Conservation (phyloP, 2,888 invertebrate species). For the Blastobasis lacticolella region DNA sequence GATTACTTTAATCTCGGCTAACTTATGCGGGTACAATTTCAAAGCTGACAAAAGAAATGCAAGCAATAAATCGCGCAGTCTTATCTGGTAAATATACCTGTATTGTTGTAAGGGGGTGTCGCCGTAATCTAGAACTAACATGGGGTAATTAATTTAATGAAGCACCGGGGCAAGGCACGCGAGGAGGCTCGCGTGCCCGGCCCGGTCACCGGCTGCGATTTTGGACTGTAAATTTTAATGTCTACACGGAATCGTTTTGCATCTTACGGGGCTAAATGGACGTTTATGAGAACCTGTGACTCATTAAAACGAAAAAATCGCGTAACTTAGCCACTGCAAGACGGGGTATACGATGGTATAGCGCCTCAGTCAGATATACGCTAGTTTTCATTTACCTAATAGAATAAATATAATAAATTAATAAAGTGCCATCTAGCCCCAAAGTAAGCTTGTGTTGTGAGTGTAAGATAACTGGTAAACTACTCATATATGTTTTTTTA, state of each 20-base stretch:
- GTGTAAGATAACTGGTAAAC: too few species aligned
- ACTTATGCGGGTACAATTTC: constrained; percentile 75
- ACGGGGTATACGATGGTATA: too few species aligned
- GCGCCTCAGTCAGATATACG: too few species aligned
- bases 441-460: too few species aligned
- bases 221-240: constrained; percentile 41
- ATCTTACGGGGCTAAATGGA: background rate
- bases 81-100: constrained; percentile 67
- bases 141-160: constrained; percentile 71
- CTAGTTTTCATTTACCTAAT: too few species aligned
- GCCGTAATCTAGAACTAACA: constrained; percentile 56
- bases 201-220: constrained; percentile 33
- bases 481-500: too few species aligned
- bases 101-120: constrained; percentile 63
- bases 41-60: constrained; percentile 75
- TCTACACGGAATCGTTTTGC: constrained; percentile 4
- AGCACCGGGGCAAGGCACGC: constrained; percentile 52
- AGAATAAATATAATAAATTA: too few species aligned
- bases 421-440: too few species aligned
- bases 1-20: constrained; percentile 74
- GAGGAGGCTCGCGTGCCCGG: constrained; percentile 52
- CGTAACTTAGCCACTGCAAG: too few species aligned
- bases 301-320: too few species aligned
- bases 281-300: too few species aligned
- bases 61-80: constrained; percentile 64